A percentile compares a stretch with the other conserved stretches of the same genome.
These are phyloP conservation scores for Caenorhabditis angaria DNA, from an alignment of 2,888 invertebrate species.

Conservation along the genomic window DNA sequence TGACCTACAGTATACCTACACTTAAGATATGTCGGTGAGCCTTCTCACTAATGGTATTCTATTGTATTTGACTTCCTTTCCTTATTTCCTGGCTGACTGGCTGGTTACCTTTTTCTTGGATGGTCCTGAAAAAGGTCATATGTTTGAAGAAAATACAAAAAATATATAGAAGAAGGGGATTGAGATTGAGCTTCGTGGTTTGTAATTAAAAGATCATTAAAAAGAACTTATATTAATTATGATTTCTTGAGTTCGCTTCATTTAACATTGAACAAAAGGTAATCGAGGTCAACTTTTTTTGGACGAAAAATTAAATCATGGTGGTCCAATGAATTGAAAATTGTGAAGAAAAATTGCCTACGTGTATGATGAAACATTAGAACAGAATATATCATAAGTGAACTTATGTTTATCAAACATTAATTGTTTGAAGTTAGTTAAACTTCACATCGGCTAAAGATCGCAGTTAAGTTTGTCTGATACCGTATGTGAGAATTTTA, in stretches of 20 bases:
- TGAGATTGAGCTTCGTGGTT: not conserved
- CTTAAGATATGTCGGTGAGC: conserved; percentile 2
- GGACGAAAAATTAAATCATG: not conserved
- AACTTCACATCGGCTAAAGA: too few relatives aligned
- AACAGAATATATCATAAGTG: too few relatives aligned
- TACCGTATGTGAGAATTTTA: too few relatives aligned
- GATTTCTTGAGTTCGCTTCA: conserved; percentile 1
- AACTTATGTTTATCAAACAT: too few relatives aligned
- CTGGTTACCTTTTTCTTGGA: conserved; percentile 1
- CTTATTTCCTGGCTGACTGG: conserved; percentile 12
- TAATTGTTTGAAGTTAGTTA: too few relatives aligned
- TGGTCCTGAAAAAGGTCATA: conserved; percentile 26
- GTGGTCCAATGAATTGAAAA: not conserved
- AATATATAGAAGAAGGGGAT: too few relatives aligned
- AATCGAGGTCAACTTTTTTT: not conserved
- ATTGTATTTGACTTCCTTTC: conserved; percentile 43
- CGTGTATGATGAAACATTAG: too few relatives aligned
- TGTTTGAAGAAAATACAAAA: conserved; percentile 13
- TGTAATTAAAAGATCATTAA: not conserved
- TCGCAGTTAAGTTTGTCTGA: too few relatives aligned
- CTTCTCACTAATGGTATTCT: conserved; percentile 25
- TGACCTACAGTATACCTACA: conserved; percentile 31
- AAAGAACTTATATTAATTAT: not conserved
- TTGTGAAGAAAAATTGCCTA: not conserved
- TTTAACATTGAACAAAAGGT: not conserved